A percentile compares a stretch with the other conserved stretches of the same genome.
phyloP scores from a whole-genome alignment of 2,113 vertebrate species.

The Athene noctua region DNA sequence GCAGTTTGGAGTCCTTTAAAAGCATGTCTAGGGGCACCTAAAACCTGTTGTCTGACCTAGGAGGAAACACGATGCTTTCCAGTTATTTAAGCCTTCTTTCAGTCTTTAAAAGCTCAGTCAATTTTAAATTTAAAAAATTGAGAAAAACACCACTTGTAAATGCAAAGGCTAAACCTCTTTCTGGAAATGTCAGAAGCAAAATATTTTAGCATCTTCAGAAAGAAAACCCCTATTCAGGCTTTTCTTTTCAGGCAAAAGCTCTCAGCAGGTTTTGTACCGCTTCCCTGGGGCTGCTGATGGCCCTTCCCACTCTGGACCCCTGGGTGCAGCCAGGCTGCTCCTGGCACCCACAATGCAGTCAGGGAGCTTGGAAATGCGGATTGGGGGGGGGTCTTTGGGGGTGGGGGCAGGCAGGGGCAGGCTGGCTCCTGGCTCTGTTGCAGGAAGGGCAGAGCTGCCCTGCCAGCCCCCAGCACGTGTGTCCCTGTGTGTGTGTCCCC shows the following conservation, averaged over 20 bases:
- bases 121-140: not conserved
- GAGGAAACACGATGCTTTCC: not conserved
- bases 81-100: not conserved
- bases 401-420: fast-evolving
- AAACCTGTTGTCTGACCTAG: too few species aligned
- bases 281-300: too few species aligned
- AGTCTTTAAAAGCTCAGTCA: not conserved
- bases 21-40: not conserved
- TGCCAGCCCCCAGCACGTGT: fast-evolving
- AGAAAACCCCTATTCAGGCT: not conserved
- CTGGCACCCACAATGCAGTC: fast-evolving
- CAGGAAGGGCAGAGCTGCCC: not conserved
- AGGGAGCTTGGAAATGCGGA: fast-evolving
- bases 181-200: not conserved
- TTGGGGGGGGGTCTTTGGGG: too few species aligned
- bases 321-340: not conserved
- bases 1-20: too few species aligned
- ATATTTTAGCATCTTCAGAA: too few species aligned
- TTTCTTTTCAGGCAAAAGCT: not conserved
- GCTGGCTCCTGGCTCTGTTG: not conserved
- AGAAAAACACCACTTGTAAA: fast-evolving
- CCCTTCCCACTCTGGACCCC: fast-evolving
- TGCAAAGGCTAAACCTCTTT: not conserved
- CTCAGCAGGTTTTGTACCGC: not conserved
- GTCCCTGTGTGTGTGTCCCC: not conserved